Evolutionary conservation across 2,113 vertebrate genomes (phyloP).

Genomic region (Ptyas mucosa): DNA sequence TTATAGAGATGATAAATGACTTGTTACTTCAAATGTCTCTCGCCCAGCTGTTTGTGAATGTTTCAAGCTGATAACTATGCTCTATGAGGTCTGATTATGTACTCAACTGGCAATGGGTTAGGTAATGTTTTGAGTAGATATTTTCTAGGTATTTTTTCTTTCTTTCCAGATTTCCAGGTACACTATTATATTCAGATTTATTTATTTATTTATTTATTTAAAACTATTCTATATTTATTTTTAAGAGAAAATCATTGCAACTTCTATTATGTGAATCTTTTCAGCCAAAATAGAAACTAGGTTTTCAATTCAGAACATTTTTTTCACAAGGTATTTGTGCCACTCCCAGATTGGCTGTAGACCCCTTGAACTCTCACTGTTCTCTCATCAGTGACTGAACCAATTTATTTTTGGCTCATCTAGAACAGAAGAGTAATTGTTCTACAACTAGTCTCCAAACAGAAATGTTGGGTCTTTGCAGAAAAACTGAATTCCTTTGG

Average conservation of each 20-base stretch:
- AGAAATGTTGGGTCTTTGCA: neutral
- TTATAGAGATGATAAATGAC: conserved; percentile 17
- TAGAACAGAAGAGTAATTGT: neutral
- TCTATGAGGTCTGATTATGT: neutral
- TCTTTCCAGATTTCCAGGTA: neutral
- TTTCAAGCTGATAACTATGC: conserved; percentile 9
- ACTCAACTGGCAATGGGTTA: neutral
- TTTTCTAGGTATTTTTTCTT: neutral
- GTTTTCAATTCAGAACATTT: neutral
- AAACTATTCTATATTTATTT: neutral
- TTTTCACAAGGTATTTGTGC: neutral
- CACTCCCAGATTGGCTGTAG: neutral
- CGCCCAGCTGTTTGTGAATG: conserved; percentile 2
- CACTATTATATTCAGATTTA: neutral
- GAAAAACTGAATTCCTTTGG: neutral
- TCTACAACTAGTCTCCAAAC: neutral
- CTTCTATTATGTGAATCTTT: neutral
- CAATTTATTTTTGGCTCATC: neutral
- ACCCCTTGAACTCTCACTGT: neutral
- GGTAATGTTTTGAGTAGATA: neutral
- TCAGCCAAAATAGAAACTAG: neutral
- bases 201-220: neutral
- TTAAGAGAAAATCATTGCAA: neutral
- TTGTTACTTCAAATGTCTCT: neutral
- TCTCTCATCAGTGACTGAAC: neutral